These are phyloP conservation scores for Camponotus vicinus DNA, from an alignment of 1,140 invertebrate species.

Conservation along the genomic window DNA sequence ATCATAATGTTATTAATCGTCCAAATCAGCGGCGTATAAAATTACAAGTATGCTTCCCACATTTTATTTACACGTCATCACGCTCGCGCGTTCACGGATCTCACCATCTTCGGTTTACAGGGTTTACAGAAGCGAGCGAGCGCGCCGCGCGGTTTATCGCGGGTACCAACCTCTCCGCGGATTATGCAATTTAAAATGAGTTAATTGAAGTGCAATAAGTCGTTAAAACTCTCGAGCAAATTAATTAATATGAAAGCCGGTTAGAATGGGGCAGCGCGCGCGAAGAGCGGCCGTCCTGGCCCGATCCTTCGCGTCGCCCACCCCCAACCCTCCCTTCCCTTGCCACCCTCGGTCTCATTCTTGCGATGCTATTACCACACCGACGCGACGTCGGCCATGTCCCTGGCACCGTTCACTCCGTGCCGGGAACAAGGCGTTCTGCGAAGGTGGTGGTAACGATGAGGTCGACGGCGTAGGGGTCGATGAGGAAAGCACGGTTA, in stretches of 20 bases:
- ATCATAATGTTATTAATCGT: background rate
- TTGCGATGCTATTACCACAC: slow-evolving; percentile 53
- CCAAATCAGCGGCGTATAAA: background rate
- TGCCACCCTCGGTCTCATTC: slow-evolving; percentile 10
- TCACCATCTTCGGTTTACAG: background rate
- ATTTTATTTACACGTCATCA: background rate
- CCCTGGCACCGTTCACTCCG: slow-evolving; percentile 18
- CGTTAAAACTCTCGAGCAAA: slow-evolving; percentile 82
- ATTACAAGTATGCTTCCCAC: background rate
- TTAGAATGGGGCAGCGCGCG: slow-evolving; percentile 67
- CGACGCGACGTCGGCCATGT: slow-evolving; percentile 59
- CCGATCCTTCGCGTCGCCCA: slow-evolving; percentile 12
- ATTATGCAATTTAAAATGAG: slow-evolving; percentile 81
- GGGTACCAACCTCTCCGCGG: slow-evolving; percentile 56
- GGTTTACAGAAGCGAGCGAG: background rate
- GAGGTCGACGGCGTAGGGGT: slow-evolving; percentile 35
- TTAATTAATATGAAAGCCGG: slow-evolving; percentile 83
- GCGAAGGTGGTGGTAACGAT: slow-evolving; percentile 47
- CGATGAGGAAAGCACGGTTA: slow-evolving; percentile 74
- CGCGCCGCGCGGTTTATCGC: slow-evolving; percentile 59
- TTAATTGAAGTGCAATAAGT: slow-evolving; percentile 84
- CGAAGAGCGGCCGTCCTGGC: slow-evolving; percentile 20
- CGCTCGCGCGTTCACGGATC: background rate
- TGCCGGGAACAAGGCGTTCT: slow-evolving; percentile 38
- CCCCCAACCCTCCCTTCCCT: no score